Base-by-base conservation (phyloP, 2,113 vertebrate genomes). In the Ceyx melanurus region DNA sequence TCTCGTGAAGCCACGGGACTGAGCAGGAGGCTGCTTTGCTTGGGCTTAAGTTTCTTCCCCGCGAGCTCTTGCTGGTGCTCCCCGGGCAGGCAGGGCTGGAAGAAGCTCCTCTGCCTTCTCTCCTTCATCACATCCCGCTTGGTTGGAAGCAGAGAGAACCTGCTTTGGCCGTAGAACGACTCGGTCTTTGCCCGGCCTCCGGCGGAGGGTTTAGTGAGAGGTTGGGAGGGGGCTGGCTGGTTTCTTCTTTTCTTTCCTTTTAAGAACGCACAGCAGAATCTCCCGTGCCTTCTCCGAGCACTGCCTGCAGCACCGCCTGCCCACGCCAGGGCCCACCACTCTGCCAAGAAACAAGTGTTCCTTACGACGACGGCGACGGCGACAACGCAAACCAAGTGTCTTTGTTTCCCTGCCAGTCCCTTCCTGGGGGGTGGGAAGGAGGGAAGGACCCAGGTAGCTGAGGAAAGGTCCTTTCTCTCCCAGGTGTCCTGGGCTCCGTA, bases 231-330 rank as follows among this genome's bases (percentile, higher is more conserved):
- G 37, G 58, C 57, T 77, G 35, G 58, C 54, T 77, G 66, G 35
- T 79, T 40, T 60, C 43, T 79, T 80, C 50, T 40, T 74, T 88
- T 10, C 18, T 29, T 66, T 81, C 82, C 70, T 35, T 37, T 37
- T 31, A 77, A 76, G 92, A 96, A 94, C 48, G 86, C 96, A 90
- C 94, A 86, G 92, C 42, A 84, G 93, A 60, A 67, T 94, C 85
- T 92, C 96, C 93, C 72, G 96, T 97, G 97, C 97, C 97, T 97
- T 97, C 78, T 97, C 91, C 61, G 13, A 96, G 95, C 96, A 95
- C 95, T 97, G 97, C 97, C 97, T 94, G 94, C 80, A 95, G 96
- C 89, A 89, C 93, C 72, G 26, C 88, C 94, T 90, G 93, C 95
- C 92, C 92, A 95, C 82, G 28, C 53, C 16, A 68, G 95, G 94